Percentiles rank a stretch among this genome's conserved stretches.
phyloP scores from a whole-genome alignment of 2,888 invertebrate genomes.

The Leistus spinibarbis region DNA sequence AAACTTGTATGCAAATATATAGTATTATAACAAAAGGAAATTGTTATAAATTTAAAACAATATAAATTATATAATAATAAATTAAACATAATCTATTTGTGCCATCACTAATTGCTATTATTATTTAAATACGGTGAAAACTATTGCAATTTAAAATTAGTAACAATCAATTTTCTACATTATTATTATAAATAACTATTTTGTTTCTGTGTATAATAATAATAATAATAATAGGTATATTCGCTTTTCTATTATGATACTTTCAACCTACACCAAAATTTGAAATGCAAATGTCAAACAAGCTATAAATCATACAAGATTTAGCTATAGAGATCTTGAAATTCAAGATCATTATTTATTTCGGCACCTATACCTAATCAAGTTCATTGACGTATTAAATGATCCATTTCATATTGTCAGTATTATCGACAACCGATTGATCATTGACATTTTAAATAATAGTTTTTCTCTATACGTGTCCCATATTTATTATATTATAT shows the following conservation, averaged over 20 bases:
- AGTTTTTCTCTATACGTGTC: background rate
- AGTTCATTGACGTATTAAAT: background rate
- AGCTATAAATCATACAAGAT: conserved; percentile 15
- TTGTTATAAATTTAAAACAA: too few relatives aligned
- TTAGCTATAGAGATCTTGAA: background rate
- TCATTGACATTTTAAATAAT: background rate
- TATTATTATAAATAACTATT: too few relatives aligned
- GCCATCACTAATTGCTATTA: too few relatives aligned
- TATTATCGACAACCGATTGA: background rate
- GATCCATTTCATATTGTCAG: too few relatives aligned
- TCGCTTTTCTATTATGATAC: background rate
- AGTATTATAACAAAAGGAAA: too few relatives aligned
- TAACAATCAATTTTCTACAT: too few relatives aligned
- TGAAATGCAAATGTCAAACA: conserved; percentile 11
- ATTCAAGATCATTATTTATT: conserved; percentile 15
- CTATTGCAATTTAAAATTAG: too few relatives aligned
- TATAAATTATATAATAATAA: too few relatives aligned
- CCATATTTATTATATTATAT: too few relatives aligned
- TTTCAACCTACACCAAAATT: background rate
- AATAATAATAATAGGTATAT: background rate
- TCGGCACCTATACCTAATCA: conserved; percentile 14
- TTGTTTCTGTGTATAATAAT: background rate
- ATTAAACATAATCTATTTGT: too few relatives aligned
- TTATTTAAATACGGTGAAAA: too few relatives aligned
- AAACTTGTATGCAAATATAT: too few relatives aligned